Conservation (phyloP, 2,888 invertebrate species). For the Leptinotarsa tumamoca region DNA sequence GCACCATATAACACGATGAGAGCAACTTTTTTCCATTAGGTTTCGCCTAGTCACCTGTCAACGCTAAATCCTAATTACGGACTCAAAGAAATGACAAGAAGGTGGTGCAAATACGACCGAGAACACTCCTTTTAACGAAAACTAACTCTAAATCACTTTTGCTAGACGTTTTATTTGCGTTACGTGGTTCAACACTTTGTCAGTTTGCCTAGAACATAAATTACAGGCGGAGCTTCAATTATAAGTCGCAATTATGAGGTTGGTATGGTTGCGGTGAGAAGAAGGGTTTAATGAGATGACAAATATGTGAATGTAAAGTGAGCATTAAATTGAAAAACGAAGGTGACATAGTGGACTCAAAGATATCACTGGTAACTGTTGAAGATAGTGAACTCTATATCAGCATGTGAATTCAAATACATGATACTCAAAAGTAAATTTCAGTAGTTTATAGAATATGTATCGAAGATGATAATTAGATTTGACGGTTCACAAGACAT, state of each 20-base stretch:
- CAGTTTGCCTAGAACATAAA: constrained; percentile 31
- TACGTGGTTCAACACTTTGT: constrained; percentile 31
- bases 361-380: too few relatives aligned
- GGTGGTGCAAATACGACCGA: constrained; percentile 16
- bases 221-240: constrained; percentile 21
- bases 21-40: constrained; percentile 25
- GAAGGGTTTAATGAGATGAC: not conserved
- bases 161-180: constrained; percentile 35
- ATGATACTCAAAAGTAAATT: too few relatives aligned
- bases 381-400: too few relatives aligned
- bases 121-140: constrained; percentile 24
- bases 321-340: too few relatives aligned
- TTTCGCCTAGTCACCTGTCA: constrained; percentile 24
- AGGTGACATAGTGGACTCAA: too few relatives aligned
- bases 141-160: constrained; percentile 31
- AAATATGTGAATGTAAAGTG: not conserved
- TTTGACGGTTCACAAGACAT: too few relatives aligned
- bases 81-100: constrained; percentile 22
- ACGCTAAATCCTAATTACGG: constrained; percentile 30
- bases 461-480: too few relatives aligned
- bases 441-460: too few relatives aligned
- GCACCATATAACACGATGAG: constrained; percentile 11
- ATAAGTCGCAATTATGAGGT: constrained; percentile 8
- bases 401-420: too few relatives aligned
- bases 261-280: constrained; percentile 3